Conservation (phyloP, 1,140 invertebrate species). For the Harlomillsia oculata region DNA sequence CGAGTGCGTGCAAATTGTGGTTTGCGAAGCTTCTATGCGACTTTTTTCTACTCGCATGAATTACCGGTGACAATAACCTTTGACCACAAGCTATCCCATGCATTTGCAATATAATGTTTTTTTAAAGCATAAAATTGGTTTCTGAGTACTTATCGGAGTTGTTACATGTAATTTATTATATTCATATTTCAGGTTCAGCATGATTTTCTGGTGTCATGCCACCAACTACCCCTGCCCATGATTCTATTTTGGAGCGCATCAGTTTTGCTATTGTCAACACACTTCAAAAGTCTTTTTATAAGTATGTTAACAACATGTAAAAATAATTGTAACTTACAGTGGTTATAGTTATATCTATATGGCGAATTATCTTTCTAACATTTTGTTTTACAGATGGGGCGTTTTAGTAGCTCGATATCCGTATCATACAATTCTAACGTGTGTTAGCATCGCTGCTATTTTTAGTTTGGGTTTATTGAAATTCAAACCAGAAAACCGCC, state of each 20-base stretch:
- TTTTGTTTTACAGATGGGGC: slow-evolving; percentile 34
- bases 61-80: too few species aligned
- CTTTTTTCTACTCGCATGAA: too few species aligned
- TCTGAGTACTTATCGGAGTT: not conserved
- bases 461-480: slow-evolving; percentile 48
- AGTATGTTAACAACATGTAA: not conserved
- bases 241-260: not conserved
- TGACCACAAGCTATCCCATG: too few species aligned
- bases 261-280: slow-evolving; percentile 13
- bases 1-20: too few species aligned
- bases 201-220: too few species aligned
- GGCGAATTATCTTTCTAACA: not conserved
- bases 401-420: slow-evolving; percentile 40
- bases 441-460: slow-evolving; percentile 45
- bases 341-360: not conserved
- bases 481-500: slow-evolving; percentile 55
- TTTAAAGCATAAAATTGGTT: too few species aligned
- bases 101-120: too few species aligned
- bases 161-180: too few species aligned
- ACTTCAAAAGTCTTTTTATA: slow-evolving; percentile 23
- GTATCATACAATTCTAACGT: slow-evolving; percentile 45
- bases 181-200: too few species aligned
- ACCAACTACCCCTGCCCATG: not conserved
- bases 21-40: too few species aligned
- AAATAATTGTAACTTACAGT: not conserved